Percentiles rank a stretch among this genome's conserved stretches.
These are phyloP conservation scores for Furnarius figulus DNA, from an alignment of 2,113 vertebrate species.

Conservation along the genomic window DNA sequence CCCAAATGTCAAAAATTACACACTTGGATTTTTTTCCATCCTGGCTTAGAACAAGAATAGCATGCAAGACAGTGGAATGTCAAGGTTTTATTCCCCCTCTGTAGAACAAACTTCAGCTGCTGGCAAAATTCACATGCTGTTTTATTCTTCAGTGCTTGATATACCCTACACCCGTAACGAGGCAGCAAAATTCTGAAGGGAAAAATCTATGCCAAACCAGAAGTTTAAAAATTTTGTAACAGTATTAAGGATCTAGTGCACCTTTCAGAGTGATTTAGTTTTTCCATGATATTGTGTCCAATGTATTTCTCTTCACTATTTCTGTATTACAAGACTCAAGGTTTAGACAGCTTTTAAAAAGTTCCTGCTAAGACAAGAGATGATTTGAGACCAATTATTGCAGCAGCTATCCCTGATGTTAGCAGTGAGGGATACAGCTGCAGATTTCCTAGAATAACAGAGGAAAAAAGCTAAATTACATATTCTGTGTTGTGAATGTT, in stretches of 20 bases:
- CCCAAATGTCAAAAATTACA: slow-evolving; percentile 35
- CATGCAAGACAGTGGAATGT: slow-evolving; percentile 67
- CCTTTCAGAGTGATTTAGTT: not conserved
- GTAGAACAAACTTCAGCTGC: slow-evolving; percentile 3
- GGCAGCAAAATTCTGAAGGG: not conserved
- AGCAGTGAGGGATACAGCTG: not conserved
- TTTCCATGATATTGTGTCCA: not conserved
- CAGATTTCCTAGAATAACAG: not conserved
- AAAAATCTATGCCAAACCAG: not conserved
- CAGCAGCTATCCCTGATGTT: not conserved
- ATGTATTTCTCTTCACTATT: not conserved
- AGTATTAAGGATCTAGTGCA: not conserved
- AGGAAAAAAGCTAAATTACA: not conserved
- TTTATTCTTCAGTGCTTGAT: not conserved
- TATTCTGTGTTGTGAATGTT: not conserved
- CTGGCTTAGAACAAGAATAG: slow-evolving; percentile 38
- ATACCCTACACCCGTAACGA: not conserved
- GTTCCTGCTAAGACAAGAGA: not conserved
- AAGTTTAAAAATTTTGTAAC: not conserved
- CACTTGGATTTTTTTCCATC: not conserved
- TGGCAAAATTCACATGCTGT: slow-evolving; percentile 47
- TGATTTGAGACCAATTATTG: not conserved
- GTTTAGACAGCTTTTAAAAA: not conserved
- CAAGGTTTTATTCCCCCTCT: slow-evolving; percentile 10
- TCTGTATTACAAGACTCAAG: not conserved